These are phyloP conservation scores for Eurystomus gularis DNA, from an alignment of 2,113 vertebrate species.

Conservation along the genomic window DNA sequence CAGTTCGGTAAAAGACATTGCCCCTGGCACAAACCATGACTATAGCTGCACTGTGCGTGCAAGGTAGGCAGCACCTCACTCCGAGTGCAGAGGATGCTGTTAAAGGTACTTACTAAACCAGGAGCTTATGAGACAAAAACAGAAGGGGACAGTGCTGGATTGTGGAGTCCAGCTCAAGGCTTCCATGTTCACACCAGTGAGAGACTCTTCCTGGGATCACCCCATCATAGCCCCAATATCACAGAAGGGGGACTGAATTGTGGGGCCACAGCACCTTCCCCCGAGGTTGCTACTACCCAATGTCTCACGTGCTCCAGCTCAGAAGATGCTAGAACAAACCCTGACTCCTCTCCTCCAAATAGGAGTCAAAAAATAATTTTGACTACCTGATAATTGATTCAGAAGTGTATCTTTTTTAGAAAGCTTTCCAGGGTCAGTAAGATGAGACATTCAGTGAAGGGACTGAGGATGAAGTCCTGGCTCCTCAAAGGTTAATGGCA, in stretches of 20 bases:
- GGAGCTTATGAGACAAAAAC: neutral
- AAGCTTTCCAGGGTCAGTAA: neutral
- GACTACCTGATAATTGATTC: neutral
- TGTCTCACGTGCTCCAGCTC: neutral
- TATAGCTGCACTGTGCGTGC: accelerated
- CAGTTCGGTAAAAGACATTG: neutral
- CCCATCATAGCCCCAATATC: neutral
- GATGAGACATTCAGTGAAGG: neutral
- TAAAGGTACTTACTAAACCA: neutral
- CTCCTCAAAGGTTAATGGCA: neutral
- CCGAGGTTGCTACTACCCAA: neutral
- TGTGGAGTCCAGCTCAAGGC: neutral
- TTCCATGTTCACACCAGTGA: neutral
- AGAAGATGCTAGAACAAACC: neutral
- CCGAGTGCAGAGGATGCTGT: neutral
- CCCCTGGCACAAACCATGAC: neutral
- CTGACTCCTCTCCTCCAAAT: neutral
- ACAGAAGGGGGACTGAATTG: neutral
- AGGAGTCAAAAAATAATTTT: neutral
- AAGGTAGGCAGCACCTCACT: neutral
- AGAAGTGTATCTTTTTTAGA: neutral
- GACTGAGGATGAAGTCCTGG: neutral
- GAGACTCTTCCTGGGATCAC: neutral
- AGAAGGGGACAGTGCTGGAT: neutral
- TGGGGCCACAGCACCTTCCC: neutral